phyloP scores from a whole-genome alignment of 2,113 vertebrate genomes.

The Psophia crepitans region DNA sequence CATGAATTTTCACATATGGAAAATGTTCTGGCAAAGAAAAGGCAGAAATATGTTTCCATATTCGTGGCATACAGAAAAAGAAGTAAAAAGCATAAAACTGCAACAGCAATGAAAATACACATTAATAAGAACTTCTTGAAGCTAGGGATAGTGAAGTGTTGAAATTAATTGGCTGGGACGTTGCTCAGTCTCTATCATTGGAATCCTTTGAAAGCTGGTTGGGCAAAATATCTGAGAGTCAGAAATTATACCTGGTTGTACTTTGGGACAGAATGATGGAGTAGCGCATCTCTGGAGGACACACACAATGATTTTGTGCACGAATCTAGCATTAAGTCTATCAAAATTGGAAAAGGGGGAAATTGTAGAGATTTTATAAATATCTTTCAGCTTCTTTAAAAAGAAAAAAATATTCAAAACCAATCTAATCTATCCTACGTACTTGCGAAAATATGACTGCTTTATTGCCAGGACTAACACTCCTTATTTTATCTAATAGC shows the following conservation, averaged over 20 bases:
- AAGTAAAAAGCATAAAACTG: background rate
- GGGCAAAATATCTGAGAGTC: background rate
- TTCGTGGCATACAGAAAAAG: background rate
- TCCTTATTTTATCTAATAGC: background rate
- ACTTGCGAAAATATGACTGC: background rate
- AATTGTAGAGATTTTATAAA: background rate
- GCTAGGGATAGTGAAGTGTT: background rate
- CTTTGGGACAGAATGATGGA: background rate
- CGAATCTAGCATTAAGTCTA: background rate
- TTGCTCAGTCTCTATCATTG: background rate
- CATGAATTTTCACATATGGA: background rate
- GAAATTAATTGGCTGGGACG: background rate
- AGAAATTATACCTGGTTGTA: background rate
- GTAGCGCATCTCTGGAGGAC: background rate
- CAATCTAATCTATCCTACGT: background rate
- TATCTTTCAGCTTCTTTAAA: background rate
- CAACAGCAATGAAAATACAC: background rate
- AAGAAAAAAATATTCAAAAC: background rate
- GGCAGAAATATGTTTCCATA: background rate
- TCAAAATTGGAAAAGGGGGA: background rate
- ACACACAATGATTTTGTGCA: background rate
- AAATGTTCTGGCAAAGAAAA: background rate
- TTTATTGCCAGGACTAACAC: background rate
- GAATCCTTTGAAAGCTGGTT: background rate
- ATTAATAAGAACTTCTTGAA: background rate